Base-by-base conservation (phyloP, 2,113 vertebrate genomes). In the Lathamus discolor region DNA sequence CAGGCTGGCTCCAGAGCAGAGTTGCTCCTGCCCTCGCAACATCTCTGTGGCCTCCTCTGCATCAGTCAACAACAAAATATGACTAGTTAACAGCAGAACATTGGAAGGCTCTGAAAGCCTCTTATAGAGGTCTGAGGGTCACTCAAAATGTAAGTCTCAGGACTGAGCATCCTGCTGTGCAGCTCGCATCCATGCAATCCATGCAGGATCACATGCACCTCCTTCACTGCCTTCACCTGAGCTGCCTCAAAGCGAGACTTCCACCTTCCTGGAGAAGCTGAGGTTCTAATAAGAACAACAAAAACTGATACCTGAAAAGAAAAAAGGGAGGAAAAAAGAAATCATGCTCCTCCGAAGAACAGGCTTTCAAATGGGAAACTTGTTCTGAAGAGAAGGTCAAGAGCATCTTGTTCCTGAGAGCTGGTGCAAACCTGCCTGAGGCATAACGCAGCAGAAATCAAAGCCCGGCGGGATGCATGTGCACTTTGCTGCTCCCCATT, bases 161-260 rank as follows among this genome's bases (percentile, higher is more conserved):
- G 44, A 29, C 19, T 0, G 2, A 77, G n/a, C 39, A 72, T 14
- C 23, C 25, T 2, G 2, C 67, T 25, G 29, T 2, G 4, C 39
- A 63, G 72, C 28, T 59, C 33, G 23, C 4, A 3, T n/a, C 57
- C 20, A 15, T 4, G 6, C 57, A 59, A 59, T 59, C 33, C 15
- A 17, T 0, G 2, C 24, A 48, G n/a, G n/a, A 61, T 4, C 0
- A 1, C n/a, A 6, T 2, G 11, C 12, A 33, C 15, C 43, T 69
- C 83, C 62, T 37, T 25, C 13, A 13, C 51, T 66, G 44, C 12
- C 25, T 54, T 37, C 49, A 37, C 22, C 25, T 10, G 4, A 20
- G 16, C 74, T 79, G 37, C 2, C 2, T 6, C 0, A 0, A 86
- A 82, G 69, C 20, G 57, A 76, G 57, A 52, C 31, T 66, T 64